Conservation (phyloP, 2,888 invertebrate species). For the Lamellibrachia columna region DNA sequence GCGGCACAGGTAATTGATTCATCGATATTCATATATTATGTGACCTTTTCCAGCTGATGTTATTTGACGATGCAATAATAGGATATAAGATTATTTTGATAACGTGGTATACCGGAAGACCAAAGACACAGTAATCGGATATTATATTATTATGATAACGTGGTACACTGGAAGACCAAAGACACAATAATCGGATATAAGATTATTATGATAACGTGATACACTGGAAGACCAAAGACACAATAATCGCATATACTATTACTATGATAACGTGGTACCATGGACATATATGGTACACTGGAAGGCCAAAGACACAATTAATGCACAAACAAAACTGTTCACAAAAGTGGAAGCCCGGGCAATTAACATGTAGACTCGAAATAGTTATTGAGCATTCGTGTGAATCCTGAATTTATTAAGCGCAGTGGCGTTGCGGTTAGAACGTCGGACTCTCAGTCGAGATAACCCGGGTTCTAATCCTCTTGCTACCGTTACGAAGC, state of each 20-base stretch:
- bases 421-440: background rate
- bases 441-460: too few species aligned
- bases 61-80: background rate
- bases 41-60: background rate
- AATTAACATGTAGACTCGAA: background rate
- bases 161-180: background rate
- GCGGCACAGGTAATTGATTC: background rate
- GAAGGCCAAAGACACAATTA: background rate
- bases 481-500: too few species aligned
- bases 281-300: background rate
- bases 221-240: background rate
- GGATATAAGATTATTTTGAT: background rate
- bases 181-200: background rate
- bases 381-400: background rate
- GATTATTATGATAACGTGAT: too few species aligned
- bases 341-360: background rate
- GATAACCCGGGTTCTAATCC: too few species aligned
- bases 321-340: too few species aligned
- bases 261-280: background rate
- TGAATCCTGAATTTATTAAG: background rate
- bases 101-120: background rate
- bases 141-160: too few species aligned
- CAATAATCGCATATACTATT: too few species aligned
- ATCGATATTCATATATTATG: background rate
- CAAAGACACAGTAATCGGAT: too few species aligned